Conservation (phyloP, 92 coral and sea anemone species). For the Parazoanthus darwini region DNA sequence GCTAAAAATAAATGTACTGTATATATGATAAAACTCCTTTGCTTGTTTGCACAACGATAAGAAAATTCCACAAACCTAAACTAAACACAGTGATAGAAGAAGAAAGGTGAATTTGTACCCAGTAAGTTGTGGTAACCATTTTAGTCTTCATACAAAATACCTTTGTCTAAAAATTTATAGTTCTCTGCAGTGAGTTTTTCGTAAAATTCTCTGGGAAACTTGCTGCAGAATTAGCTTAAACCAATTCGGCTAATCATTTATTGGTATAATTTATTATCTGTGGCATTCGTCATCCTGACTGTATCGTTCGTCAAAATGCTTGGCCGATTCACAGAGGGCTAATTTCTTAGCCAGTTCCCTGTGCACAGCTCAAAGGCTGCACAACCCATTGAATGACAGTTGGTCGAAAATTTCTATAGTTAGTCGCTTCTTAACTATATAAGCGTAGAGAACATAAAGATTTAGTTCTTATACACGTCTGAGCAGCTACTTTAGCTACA, state of each 20-base stretch:
- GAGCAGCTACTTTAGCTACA: neutral
- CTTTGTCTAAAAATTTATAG: neutral
- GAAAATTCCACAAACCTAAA: neutral
- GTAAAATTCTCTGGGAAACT: too few relatives aligned
- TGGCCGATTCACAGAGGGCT: neutral
- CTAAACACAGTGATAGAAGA: neutral
- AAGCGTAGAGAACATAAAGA: neutral
- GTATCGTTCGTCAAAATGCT: neutral
- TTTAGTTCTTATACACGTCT: neutral
- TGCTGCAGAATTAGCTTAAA: too few relatives aligned
- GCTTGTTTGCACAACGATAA: neutral
- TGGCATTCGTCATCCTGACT: too few relatives aligned
- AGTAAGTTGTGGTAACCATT: too few relatives aligned
- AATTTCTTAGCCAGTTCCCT: too few relatives aligned
- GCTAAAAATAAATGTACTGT: neutral
- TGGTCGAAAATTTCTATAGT: too few relatives aligned
- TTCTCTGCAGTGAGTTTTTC: neutral
- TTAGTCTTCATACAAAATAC: neutral
- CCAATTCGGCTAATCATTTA: too few relatives aligned
- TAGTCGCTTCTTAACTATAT: too few relatives aligned
- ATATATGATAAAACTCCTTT: neutral
- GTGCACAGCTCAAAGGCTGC: too few relatives aligned
- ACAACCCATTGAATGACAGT: too few relatives aligned
- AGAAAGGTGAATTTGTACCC: too few relatives aligned
- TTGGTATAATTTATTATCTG: too few relatives aligned